Evolutionary conservation across 2,113 vertebrate genomes (phyloP).

Genomic region (Petrocephalus zakoni): DNA sequence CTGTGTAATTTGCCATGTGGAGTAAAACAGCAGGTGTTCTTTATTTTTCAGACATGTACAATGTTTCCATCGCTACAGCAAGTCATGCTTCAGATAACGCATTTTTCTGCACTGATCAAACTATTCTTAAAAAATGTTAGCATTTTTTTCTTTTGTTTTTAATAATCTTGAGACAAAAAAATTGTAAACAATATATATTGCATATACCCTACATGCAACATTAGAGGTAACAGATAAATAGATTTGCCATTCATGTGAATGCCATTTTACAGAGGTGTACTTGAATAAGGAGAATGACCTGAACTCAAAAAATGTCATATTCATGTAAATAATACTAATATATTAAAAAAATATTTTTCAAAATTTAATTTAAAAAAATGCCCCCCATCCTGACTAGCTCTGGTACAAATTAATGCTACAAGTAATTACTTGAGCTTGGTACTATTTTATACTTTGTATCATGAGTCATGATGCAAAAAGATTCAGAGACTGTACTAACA

Average conservation of each 20-base stretch:
- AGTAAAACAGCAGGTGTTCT: background rate
- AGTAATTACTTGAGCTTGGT: background rate
- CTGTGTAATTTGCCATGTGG: background rate
- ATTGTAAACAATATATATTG: background rate
- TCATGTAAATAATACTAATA: background rate
- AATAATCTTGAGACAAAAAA: background rate
- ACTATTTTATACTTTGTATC: background rate
- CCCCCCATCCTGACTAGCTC: background rate
- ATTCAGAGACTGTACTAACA: background rate
- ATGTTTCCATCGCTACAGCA: conserved; percentile 3
- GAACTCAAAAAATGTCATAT: background rate
- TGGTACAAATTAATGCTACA: background rate
- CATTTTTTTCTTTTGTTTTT: background rate
- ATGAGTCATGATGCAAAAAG: background rate
- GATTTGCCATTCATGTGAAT: background rate
- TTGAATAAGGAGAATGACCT: background rate
- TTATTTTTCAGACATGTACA: conserved; percentile 35
- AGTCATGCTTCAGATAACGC: background rate
- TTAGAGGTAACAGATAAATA: background rate
- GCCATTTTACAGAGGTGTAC: background rate
- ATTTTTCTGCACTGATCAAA: background rate
- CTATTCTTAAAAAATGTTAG: background rate
- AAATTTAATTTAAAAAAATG: no score
- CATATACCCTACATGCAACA: background rate
- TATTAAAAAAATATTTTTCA: background rate